Evolutionary conservation across 2,888 invertebrate species (phyloP), one percentile per base, ranked within the genome.

Genomic region (Diaprepes abbreviatus): DNA sequence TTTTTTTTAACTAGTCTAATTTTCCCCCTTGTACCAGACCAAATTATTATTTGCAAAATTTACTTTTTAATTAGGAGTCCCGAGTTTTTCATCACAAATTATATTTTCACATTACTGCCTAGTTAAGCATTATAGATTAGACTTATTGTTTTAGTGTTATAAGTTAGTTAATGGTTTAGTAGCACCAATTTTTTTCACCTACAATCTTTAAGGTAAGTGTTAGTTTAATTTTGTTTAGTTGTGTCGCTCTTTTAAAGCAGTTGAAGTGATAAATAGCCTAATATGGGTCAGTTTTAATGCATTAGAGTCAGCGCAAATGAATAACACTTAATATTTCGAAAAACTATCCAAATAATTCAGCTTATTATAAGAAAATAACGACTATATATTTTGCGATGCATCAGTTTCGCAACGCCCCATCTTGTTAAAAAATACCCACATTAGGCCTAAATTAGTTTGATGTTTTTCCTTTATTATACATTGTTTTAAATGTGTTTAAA

Each of bases 201-300:
- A 6, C 5, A 0, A 16, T 50, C 28, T 24, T 9, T 54, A 50
- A 50, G 67, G 60, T 60, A 67, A 60, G 60, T 67, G 43, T 43
- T 55, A 60, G 60, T 6, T n/a, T 67, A 67, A 52, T 60, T 54
- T 59, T 52, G 43, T 17, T 67, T 62, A 50, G 16, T 19, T 43
- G 14, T 43, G 24, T 43, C 45, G 66, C 66, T 66, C 66, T 52
- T 59, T 58, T 50, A 59, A 66, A 40, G 66, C 66, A 66, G 58
- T 58, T 66, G 28, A 48, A 66, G 66, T 66, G 66, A 66, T 66
- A 66, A 38, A n/a, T 1, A 50, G 24, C 10, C 58, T 52, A 38
- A 38, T 52, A 52, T 52, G 52, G 48, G 43, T 28, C 1, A n/a
- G n/a, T n/a, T n/a, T n/a, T n/a, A n/a, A n/a, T n/a, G n/a, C n/a